Conservation (phyloP, 2,797 vertebrate genomes). For the Lophius americanus region DNA sequence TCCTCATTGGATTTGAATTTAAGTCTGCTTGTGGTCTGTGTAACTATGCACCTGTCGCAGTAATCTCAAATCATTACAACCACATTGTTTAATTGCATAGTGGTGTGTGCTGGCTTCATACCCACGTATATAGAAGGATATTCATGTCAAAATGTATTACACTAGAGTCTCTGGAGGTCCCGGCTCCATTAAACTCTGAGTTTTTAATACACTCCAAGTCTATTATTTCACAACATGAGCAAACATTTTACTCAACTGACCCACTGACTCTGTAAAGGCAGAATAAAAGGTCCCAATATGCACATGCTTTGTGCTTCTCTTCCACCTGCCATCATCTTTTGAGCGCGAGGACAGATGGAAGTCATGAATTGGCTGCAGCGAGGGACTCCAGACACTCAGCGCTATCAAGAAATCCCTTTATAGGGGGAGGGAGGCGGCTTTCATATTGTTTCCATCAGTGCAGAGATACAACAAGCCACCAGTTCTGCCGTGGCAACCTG, state of each 20-base stretch:
- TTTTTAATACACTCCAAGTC: constrained; percentile 21
- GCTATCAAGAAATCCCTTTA: constrained; percentile 70
- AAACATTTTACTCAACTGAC: constrained; percentile 45
- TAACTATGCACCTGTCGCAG: constrained; percentile 60
- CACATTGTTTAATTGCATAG: constrained; percentile 21
- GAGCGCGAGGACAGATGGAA: constrained; percentile 72
- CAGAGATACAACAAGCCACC: constrained; percentile 10
- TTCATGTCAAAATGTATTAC: not conserved
- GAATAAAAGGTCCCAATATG: constrained; percentile 50
- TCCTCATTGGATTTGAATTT: constrained; percentile 68
- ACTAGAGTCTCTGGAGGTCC: constrained; percentile 3
- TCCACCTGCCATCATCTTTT: constrained; percentile 70
- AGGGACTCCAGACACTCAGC: constrained; percentile 60
- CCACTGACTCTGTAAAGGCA: constrained; percentile 34
- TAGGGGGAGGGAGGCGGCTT: constrained; percentile 55
- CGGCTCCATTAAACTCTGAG: not conserved
- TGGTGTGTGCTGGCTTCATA: not conserved
- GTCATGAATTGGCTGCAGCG: constrained; percentile 71
- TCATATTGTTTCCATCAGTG: constrained; percentile 59
- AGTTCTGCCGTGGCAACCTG: constrained; percentile 7
- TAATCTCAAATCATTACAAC: constrained; percentile 25
- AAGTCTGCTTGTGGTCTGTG: constrained; percentile 50
- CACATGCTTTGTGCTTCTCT: constrained; percentile 56
- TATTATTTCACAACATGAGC: constrained; percentile 22
- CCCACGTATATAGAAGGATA: not conserved